A percentile compares a stretch with the other conserved stretches of the same genome.
phyloP scores from a whole-genome alignment of 92 coral and sea anemone genomes.

The Epizoanthus scotinus region DNA sequence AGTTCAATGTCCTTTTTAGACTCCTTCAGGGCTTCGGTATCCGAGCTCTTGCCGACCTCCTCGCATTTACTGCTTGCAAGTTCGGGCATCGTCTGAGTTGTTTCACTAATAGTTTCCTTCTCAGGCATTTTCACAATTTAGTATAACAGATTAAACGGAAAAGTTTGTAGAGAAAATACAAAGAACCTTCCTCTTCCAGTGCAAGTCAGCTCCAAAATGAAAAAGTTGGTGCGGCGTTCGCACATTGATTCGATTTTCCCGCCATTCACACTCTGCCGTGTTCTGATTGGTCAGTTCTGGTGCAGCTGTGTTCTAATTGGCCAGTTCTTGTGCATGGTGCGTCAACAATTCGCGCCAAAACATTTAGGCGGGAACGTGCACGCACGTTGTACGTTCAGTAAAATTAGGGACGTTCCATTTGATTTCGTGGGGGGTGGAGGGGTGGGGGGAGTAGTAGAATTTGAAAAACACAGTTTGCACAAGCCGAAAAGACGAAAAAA shows the following conservation, averaged over 20 bases:
- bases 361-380: no score
- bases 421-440: no score
- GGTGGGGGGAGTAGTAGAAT: no score
- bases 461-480: no score
- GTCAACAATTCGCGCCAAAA: no score
- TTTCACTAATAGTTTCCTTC: conserved; percentile 43
- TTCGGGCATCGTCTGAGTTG: conserved; percentile 15
- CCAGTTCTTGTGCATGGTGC: no score
- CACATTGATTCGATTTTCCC: conserved; percentile 4
- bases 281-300: conserved; percentile 18
- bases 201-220: background rate
- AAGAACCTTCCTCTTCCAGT: background rate
- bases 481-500: no score
- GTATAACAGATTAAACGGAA: background rate
- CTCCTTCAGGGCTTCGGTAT: background rate
- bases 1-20: conserved; percentile 10
- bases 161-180: background rate
- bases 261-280: background rate
- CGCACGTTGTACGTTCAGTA: no score
- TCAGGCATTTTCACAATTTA: conserved; percentile 28
- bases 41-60: background rate
- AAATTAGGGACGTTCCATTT: no score
- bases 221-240: background rate
- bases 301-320: background rate
- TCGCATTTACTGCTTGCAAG: conserved; percentile 11